These are phyloP conservation scores for Poeciliopsis presidionis DNA, from an alignment of 2,797 vertebrate species.

Conservation along the genomic window DNA sequence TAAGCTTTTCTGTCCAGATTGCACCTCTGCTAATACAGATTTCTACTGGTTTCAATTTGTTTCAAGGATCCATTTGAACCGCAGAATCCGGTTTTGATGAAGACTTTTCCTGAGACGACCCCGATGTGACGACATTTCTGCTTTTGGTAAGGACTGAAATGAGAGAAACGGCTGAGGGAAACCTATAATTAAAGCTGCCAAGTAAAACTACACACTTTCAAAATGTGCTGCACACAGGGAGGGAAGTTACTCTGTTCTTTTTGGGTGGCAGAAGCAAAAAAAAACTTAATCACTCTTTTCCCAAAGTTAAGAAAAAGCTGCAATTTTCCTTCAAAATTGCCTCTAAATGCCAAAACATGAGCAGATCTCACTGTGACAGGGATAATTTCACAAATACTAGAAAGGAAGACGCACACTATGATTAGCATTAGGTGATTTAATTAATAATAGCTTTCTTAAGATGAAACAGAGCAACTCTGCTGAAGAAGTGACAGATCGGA, in stretches of 20 bases:
- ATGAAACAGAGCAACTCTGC: constrained; percentile 2
- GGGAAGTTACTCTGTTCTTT: constrained; percentile 32
- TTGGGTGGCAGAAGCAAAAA: constrained; percentile 35
- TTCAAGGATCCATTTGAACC: constrained; percentile 12
- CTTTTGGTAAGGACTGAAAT: constrained; percentile 22
- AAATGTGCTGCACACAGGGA: constrained; percentile 17
- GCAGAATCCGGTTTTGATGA: constrained; percentile 12
- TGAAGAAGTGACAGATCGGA: not conserved
- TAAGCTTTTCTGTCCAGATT: not conserved
- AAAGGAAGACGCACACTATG: not conserved
- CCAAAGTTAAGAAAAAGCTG: not conserved
- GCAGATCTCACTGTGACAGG: not conserved
- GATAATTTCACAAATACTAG: not conserved
- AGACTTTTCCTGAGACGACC: constrained; percentile 18
- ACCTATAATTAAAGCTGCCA: constrained; percentile 48
- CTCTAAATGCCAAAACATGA: not conserved
- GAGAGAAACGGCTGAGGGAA: constrained; percentile 17
- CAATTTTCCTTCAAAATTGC: not conserved
- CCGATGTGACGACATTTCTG: constrained; percentile 5
- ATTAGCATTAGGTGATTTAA: not conserved
- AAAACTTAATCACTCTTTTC: constrained; percentile 1
- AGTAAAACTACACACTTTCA: constrained; percentile 31
- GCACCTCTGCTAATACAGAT: constrained; percentile 1
- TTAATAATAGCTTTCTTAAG: not conserved
- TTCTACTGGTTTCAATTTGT: constrained; percentile 20